Evolutionary conservation across 2,113 vertebrate genomes (phyloP).

Genomic region (Erythrolamprus reginae): DNA sequence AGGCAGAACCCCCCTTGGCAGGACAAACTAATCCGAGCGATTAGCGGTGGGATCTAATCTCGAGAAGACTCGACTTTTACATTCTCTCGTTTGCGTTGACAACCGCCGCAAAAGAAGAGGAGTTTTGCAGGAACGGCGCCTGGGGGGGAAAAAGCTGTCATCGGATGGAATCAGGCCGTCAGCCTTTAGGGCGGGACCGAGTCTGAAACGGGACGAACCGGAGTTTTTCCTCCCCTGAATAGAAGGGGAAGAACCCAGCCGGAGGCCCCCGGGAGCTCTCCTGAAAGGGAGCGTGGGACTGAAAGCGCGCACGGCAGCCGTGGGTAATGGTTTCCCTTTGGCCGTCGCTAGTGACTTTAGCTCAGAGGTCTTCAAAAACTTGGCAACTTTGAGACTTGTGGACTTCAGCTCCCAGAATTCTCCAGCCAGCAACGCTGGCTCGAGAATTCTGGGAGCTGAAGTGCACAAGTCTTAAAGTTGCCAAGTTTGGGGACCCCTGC

Average conservation of each 20-base stretch:
- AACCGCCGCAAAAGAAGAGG: neutral
- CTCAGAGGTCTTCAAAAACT: too few species aligned
- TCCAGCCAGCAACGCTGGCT: too few species aligned
- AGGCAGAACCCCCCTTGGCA: neutral
- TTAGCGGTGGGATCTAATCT: neutral
- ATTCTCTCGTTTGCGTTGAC: too few species aligned
- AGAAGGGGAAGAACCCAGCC: neutral
- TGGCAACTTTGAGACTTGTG: too few species aligned
- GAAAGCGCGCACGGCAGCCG: neutral
- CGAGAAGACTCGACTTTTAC: too few species aligned
- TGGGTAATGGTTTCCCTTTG: neutral
- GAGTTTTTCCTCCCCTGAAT: neutral
- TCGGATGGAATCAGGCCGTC: neutral
- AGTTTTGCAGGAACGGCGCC: neutral
- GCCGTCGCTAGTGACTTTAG: neutral
- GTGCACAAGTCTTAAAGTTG: too few species aligned
- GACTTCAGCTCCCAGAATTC: too few species aligned
- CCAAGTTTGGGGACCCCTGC: too few species aligned
- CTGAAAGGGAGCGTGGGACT: neutral
- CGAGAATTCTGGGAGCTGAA: too few species aligned
- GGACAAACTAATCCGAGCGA: neutral
- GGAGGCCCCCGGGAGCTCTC: neutral
- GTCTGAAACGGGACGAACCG: neutral
- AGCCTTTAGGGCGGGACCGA: neutral
- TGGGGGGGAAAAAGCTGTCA: neutral